Evolutionary conservation across 2,113 vertebrate genomes (phyloP).

Genomic region (Nanorana parkeri): DNA sequence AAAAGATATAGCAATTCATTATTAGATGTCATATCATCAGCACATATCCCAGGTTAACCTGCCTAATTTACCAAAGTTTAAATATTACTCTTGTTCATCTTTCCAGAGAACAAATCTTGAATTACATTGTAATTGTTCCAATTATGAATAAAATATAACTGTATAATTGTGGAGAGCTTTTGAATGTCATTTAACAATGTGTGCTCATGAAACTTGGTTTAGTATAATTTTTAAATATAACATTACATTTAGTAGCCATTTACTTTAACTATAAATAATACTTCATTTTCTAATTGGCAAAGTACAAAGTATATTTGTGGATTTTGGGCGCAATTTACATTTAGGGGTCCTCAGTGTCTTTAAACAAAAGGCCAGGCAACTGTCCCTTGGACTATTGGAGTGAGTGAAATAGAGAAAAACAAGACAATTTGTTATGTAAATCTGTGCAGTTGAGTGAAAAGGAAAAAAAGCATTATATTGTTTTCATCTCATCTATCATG

Average conservation of each 20-base stretch:
- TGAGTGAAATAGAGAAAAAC: no score
- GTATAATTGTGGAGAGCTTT: conserved; percentile 8
- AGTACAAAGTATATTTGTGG: no score
- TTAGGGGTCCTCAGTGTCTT: no score
- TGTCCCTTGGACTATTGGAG: no score
- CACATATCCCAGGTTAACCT: conserved; percentile 28
- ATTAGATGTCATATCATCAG: conserved; percentile 20
- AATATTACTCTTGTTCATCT: conserved; percentile 39
- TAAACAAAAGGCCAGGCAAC: no score
- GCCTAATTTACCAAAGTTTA: conserved; percentile 22
- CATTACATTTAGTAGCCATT: neutral
- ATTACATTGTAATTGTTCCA: conserved; percentile 36
- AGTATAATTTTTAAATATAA: neutral
- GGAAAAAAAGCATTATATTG: no score
- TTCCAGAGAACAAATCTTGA: conserved; percentile 33
- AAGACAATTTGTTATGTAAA: no score
- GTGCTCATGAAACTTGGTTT: neutral
- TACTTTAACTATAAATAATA: no score
- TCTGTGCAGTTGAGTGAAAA: no score
- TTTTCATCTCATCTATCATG: no score
- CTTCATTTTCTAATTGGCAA: no score
- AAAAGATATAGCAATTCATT: conserved; percentile 21
- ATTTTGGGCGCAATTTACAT: no score
- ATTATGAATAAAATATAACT: conserved; percentile 25
- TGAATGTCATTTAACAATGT: conserved; percentile 2